Evolutionary conservation across 2,888 invertebrate species (phyloP).

Genomic region (Cerceris rybyensis): DNA sequence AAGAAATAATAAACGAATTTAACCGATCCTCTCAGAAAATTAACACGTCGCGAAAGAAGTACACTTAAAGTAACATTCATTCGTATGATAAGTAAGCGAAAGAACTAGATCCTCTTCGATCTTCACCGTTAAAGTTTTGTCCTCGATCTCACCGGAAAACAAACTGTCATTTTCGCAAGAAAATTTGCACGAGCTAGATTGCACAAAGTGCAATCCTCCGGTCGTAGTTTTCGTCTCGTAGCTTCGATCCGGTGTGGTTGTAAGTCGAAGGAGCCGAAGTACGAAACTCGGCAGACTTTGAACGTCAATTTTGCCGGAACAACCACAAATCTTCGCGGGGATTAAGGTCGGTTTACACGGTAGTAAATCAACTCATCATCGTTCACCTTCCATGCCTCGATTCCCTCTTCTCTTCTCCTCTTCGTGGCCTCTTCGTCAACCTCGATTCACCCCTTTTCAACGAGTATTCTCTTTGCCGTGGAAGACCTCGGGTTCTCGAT

Average conservation of each 20-base stretch:
- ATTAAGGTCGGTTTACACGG: conserved; percentile 73
- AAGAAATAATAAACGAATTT: too few relatives aligned
- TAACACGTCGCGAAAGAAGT: too few relatives aligned
- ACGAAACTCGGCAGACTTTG: conserved; percentile 32
- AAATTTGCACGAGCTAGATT: too few relatives aligned
- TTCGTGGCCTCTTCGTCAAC: conserved; percentile 14
- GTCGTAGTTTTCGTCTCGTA: not conserved
- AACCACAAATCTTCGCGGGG: conserved; percentile 70
- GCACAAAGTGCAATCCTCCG: not conserved
- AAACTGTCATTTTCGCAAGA: too few relatives aligned
- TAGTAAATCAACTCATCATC: conserved; percentile 71
- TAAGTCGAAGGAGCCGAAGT: not conserved
- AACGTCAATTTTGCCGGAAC: conserved; percentile 66
- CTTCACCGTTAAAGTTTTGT: too few relatives aligned
- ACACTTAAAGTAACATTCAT: too few relatives aligned
- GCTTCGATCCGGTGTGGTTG: not conserved
- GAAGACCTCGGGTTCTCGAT: conserved; percentile 21
- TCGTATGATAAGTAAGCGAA: too few relatives aligned
- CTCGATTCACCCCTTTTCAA: conserved; percentile 30
- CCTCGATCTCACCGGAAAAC: too few relatives aligned
- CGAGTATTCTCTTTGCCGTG: conserved; percentile 28
- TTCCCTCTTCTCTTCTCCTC: not conserved
- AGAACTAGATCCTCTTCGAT: too few relatives aligned
- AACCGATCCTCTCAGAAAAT: too few relatives aligned
- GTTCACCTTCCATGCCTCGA: conserved; percentile 18